Evolutionary conservation across 1,140 invertebrate species (phyloP), one percentile per base, ranked within the genome.

Genomic region (Helicoverpa armigera): DNA sequence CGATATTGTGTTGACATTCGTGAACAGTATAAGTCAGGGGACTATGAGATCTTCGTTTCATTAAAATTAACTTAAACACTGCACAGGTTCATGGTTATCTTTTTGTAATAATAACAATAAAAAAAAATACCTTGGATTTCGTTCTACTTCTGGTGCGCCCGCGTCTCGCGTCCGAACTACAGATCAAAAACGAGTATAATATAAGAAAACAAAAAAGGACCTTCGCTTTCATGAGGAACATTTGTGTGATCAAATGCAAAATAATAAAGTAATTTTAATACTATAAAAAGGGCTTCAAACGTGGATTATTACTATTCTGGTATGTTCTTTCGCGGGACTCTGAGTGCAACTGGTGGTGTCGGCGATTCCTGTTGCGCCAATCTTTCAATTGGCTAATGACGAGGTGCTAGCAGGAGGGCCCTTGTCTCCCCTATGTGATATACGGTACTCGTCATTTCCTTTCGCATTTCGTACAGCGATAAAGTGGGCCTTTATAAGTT

Each of bases 111-210:
- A 16, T 18, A 56, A 13, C 23, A 23, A 29, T 7, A 3, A 14
- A 13, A 29, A n/a, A 29, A 48, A 50, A 85, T 92, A 96, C 96
- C 93, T 96, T 96, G 13, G 97, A 98, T 86, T 97, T 97, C 60
- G 97, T 97, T 84, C 97, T 96, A 58, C 96, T 94, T 83, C 97
- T 95, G 12, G 95, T 94, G 79, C 97, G 95, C 16, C 96, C 97
- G 89, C 97, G 95, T 35, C 97, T 90, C 12, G 90, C 93, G 90
- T 89, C 83, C 87, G 80, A 75, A 82, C 82, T 70, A 92, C 78
- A 65, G 48, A 95, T 80, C 54, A 96, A 73, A 60, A 95, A 74
- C 70, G 70, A 83, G 35, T 88, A 82, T 23, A 96, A 53, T 50
- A 95, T 60, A 23, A 96, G 84, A 56, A 94, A 85, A 79, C 76